Percentiles rank a stretch among this genome's conserved stretches.
These are phyloP conservation scores for Pantelozetes paolii DNA, from an alignment of 2,888 invertebrate species.

Conservation along the genomic window DNA sequence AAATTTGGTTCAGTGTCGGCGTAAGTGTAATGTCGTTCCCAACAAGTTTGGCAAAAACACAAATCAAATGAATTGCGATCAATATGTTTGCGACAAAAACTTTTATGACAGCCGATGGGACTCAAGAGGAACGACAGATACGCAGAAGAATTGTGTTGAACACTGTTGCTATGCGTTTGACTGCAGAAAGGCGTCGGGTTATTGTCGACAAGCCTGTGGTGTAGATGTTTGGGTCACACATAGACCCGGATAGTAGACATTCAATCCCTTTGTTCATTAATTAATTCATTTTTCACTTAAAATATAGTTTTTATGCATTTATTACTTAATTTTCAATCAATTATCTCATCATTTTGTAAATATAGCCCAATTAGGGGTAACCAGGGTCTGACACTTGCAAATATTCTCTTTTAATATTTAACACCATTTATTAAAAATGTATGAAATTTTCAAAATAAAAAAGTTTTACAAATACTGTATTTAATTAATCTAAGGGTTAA, in stretches of 20 bases:
- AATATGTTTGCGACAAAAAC: conserved; percentile 29
- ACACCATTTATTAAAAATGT: too few relatives aligned
- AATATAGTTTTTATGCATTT: too few relatives aligned
- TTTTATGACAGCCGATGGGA: conserved; percentile 33
- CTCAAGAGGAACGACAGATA: conserved; percentile 15
- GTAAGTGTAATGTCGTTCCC: conserved; percentile 36
- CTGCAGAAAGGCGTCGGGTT: conserved; percentile 36
- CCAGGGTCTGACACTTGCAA: too few relatives aligned
- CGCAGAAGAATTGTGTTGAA: conserved; percentile 37
- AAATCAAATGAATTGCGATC: conserved; percentile 20
- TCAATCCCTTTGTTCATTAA: too few relatives aligned
- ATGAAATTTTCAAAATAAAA: too few relatives aligned
- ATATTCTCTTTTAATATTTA: too few relatives aligned
- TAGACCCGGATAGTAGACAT: conserved; percentile 12
- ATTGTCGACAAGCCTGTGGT: conserved; percentile 41
- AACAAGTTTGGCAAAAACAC: conserved; percentile 29
- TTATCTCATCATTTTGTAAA: too few relatives aligned
- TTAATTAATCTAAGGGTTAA: too few relatives aligned
- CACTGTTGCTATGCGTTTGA: conserved; percentile 41
- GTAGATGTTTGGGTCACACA: conserved; percentile 36
- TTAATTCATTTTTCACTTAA: too few relatives aligned
- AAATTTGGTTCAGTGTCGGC: conserved; percentile 38
- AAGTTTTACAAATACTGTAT: too few relatives aligned
- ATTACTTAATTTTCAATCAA: too few relatives aligned
- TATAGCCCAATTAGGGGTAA: too few relatives aligned